These are phyloP conservation scores for Suillia variegata DNA, from an alignment of 2,888 invertebrate genomes.

Conservation along the genomic window DNA sequence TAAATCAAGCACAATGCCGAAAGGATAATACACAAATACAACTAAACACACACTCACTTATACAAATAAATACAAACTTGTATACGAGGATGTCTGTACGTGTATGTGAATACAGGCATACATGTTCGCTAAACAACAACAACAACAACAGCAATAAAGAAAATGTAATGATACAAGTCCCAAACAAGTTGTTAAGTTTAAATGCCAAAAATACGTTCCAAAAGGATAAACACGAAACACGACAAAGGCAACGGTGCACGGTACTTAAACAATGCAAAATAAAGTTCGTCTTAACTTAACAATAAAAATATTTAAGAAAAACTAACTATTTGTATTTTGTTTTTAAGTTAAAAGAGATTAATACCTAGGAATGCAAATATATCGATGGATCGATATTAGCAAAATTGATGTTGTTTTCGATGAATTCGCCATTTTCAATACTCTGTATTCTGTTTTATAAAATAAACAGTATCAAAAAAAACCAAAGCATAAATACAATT, in stretches of 20 bases:
- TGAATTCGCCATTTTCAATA: too few relatives aligned
- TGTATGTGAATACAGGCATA: background rate
- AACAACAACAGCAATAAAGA: background rate
- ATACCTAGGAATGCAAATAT: background rate
- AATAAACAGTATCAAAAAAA: too few relatives aligned
- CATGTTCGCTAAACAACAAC: background rate
- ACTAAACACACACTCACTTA: background rate
- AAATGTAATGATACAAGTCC: slow-evolving; percentile 29
- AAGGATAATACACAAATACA: slow-evolving; percentile 3
- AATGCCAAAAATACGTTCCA: slow-evolving; percentile 40
- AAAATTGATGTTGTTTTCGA: too few relatives aligned
- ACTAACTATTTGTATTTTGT: too few relatives aligned
- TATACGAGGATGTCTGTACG: too few relatives aligned
- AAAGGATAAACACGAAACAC: background rate
- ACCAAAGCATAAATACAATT: too few relatives aligned
- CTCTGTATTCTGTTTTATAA: too few relatives aligned
- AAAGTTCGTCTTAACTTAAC: too few relatives aligned
- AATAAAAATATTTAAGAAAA: too few relatives aligned
- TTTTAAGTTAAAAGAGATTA: background rate
- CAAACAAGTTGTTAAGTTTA: slow-evolving; percentile 56
- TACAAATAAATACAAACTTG: background rate
- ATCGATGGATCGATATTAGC: too few relatives aligned
- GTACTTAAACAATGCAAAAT: background rate
- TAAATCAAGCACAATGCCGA: background rate
- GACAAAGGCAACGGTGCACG: background rate